Percentiles rank a stretch among this genome's conserved stretches.
Conservation (phyloP, 2,113 vertebrate species). For the Noturus placidus region DNA sequence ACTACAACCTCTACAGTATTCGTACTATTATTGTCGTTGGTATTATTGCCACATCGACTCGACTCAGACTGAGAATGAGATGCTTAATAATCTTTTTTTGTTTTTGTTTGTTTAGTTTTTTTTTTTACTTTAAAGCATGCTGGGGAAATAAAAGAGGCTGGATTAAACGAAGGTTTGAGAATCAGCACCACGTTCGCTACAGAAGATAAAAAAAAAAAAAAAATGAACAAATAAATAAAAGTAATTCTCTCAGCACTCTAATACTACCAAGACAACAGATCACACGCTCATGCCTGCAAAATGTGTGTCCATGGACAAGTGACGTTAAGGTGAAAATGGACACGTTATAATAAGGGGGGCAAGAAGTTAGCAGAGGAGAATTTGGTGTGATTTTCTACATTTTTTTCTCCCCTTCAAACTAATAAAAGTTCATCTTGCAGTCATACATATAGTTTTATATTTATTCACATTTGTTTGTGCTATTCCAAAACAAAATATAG, state of each 20-base stretch:
- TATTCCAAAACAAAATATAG: slow-evolving; percentile 81
- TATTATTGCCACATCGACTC: slow-evolving; percentile 54
- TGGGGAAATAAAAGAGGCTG: slow-evolving; percentile 35
- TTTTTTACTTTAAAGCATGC: slow-evolving; percentile 31
- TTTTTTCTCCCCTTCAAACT: slow-evolving; percentile 58
- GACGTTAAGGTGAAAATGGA: slow-evolving; percentile 12
- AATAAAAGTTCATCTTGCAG: slow-evolving; percentile 77
- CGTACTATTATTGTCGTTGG: slow-evolving; percentile 40
- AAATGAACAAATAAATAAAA: neutral
- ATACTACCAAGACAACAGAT: slow-evolving; percentile 13
- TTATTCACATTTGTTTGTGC: slow-evolving; percentile 71
- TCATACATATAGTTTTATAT: slow-evolving; percentile 72
- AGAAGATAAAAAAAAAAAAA: slow-evolving; percentile 35
- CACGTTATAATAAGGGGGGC: slow-evolving; percentile 57
- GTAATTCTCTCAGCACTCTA: neutral
- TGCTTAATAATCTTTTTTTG: slow-evolving; percentile 12
- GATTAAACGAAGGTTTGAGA: slow-evolving; percentile 38
- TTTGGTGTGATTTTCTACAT: slow-evolving; percentile 39
- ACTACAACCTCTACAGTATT: slow-evolving; percentile 47
- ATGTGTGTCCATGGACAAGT: slow-evolving; percentile 27
- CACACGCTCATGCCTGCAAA: slow-evolving; percentile 40
- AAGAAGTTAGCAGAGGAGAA: slow-evolving; percentile 71
- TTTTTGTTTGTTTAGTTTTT: neutral
- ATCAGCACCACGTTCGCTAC: slow-evolving; percentile 55
- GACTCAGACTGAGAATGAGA: slow-evolving; percentile 44